Base-by-base conservation (phyloP, 2,888 invertebrate species). In the Zelleria hepariella region DNA sequence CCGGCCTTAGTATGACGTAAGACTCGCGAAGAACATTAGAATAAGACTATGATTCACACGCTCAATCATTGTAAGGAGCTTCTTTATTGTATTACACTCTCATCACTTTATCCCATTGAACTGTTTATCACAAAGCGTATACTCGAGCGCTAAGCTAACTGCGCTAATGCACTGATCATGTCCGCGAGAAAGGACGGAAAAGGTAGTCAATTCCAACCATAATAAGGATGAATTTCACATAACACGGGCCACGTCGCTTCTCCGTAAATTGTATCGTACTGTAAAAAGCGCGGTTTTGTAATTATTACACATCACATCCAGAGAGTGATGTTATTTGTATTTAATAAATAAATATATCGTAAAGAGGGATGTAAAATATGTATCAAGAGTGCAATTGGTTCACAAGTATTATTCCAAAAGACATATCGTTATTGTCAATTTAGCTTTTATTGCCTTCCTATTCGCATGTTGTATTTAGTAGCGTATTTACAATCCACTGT, bases 351-450 rank as follows among this genome's bases (percentile, higher is more conserved):
- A 51, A 23, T 51, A 21, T 56, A 7, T 56, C 20, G 15, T 32
- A 42, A 21, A 32, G 15, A 32, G 18, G n/a, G n/a, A 20, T 42
- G 24, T 47, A 47, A 18, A 23, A 47, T 42, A 42, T 42, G 15
- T 42, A 42, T 2, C 5, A 42, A 48, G 24, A 32, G 23, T 26
- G 27, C 51, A 42, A 51, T 32, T 52, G n/a, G 53, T 26, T 42
- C 61, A 62, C 63, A 62, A 68, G 67, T 68, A 67, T 65, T 66
- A 73, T 73, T 75, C 73, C 70, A 72, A 72, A 72, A 76, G 74
- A 83, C 82, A 82, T 79, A 80, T 83, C 77, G 68, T 62, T 67
- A 67, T 71, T 68, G 76, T 78, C 75, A 74, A 77, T 74, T 75
- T 72, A 73, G 75, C 73, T 80, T 79, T 72, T 67, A 73, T 73